Conservation (phyloP, 2,113 vertebrate species). For the Athene noctua region DNA sequence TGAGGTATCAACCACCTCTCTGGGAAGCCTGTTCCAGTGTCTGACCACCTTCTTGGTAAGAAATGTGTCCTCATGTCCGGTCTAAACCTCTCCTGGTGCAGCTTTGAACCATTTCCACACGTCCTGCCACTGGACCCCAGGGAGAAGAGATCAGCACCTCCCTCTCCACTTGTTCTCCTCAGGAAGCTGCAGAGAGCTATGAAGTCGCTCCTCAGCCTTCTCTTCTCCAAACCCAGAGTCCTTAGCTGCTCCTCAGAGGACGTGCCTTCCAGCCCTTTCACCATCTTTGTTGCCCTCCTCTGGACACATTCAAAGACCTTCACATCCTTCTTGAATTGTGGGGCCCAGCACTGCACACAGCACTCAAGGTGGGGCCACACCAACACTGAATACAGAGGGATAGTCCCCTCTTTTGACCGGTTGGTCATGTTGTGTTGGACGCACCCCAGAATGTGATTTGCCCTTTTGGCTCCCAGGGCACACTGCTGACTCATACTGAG, state of each 20-base stretch:
- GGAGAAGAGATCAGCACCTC: neutral
- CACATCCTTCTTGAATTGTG: too few relatives aligned
- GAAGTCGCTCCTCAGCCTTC: too few relatives aligned
- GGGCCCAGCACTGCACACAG: too few relatives aligned
- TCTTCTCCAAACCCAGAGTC: too few relatives aligned
- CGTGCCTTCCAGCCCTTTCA: too few relatives aligned
- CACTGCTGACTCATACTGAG: neutral
- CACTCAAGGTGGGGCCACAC: too few relatives aligned
- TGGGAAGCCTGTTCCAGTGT: neutral
- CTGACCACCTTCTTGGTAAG: neutral
- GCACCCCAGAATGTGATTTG: neutral
- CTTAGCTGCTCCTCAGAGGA: too few relatives aligned
- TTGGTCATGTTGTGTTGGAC: neutral
- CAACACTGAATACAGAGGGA: too few relatives aligned
- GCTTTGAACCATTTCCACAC: neutral
- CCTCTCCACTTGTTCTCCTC: neutral
- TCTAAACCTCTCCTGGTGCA: neutral
- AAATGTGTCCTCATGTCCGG: neutral
- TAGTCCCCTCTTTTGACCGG: neutral
- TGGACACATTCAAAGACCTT: too few relatives aligned
- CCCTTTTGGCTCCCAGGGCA: neutral
- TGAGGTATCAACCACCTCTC: neutral
- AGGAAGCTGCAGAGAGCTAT: neutral
- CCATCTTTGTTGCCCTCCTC: too few relatives aligned
- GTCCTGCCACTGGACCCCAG: neutral